Base-by-base conservation (phyloP, 1,140 invertebrate species). In the Drosophila bifasciata region DNA sequence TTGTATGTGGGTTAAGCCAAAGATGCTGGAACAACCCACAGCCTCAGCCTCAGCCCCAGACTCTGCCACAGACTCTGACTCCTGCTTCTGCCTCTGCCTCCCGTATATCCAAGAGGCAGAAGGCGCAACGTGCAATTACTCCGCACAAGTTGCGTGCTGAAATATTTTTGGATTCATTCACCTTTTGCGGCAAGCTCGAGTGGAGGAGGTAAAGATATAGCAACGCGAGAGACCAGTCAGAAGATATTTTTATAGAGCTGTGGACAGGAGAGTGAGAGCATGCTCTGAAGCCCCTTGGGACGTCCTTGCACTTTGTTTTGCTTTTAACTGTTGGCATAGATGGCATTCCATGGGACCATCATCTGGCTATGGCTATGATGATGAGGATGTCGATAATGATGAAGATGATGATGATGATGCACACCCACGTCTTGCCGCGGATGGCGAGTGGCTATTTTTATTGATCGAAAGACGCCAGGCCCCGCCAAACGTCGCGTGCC, bases 111-210 rank as follows among this genome's bases (percentile, higher is more conserved):
- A 44, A 56, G 53, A 55, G 25, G 52, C n/a, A 48, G 45, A 28
- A 76, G 55, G 66, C 61, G 66, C 55, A 67, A 28, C 28, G 25
- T 64, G 77, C 78, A 80, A 80, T 80, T 80, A 80, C 78, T 72
- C 32, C 61, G 78, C 73, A 63, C 78, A 80, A 76, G 60, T 72
- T 73, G 78, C 78, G 78, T 83, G 78, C 71, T 69, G 68, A 83
- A 76, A 81, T 81, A 81, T 81, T 81, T 81, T 73, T 48, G 79
- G 63, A 81, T 81, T 81, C 78, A 83, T 81, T 81, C 78, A 81
- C 78, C 78, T 81, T 55, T 81, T 43, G 53, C 46, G 48, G 23
- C 28, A 23, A 25, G 46, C 23, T 19, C 4, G 17, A 63, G 71
- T 70, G 55, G 60, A 46, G 50, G 45, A 57, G 55, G 46, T 40